Evolutionary conservation across 2,888 invertebrate genomes (phyloP), one percentile per base, ranked within the genome.

Genomic region (Orchesellides sinensis): DNA sequence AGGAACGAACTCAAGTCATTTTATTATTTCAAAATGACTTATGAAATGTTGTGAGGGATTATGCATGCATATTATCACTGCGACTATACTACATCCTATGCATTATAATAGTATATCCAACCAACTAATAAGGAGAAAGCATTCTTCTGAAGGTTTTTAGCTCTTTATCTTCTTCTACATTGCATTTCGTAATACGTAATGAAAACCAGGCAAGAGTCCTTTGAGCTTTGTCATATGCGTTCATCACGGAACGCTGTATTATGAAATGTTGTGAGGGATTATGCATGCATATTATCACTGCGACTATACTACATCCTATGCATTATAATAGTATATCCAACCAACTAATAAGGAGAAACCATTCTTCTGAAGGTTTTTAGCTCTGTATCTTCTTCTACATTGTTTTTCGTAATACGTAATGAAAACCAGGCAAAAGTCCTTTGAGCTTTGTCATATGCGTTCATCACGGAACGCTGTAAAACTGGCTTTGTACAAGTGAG

Each of bases 11-110:
- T 5, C 52, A 27, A 56, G 47, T 77, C 69, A 32, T 69, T 78
- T 78, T 61, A 70, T 79, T 79, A 65, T 65, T 70, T 63, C 63
- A 79, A n/a, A 70, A 70, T 79, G 79, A 70, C 70, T 70, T 61
- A 79, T 27, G 75, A 66, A 32, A 54, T 59, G 49, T 45, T 25
- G 47, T 17, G 25, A 56, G 66, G 45, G 65, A 75, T 75, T 63
- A 49, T 47, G 54, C 59, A 54, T 49, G 17, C 52, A 6, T 59
- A 69, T 25, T 45, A 45, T 5, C 25, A 52, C 21, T 21, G 52
- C 19, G 21, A 52, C n/a, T n/a, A n/a, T n/a, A n/a, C n/a, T n/a
- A n/a, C n/a, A n/a, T n/a, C n/a, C n/a, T n/a, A n/a, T n/a, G n/a
- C n/a, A n/a, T n/a, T n/a, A n/a, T n/a, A n/a, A n/a, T n/a, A n/a